Evolutionary conservation across 2,113 vertebrate genomes (phyloP), one percentile per base, ranked within the genome.

Genomic region (Ellobius talpinus): DNA sequence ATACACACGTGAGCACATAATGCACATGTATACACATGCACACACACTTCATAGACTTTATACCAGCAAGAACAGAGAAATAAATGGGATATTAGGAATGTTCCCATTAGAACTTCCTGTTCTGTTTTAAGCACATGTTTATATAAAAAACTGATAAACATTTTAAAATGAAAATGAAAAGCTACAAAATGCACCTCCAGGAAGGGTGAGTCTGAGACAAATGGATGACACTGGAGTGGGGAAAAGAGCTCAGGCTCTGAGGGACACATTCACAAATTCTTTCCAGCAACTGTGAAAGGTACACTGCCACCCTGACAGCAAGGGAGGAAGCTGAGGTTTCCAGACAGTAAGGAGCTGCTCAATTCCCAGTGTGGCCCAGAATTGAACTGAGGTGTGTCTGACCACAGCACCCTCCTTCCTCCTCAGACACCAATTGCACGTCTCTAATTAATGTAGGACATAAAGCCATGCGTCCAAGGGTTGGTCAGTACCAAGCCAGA

Each of bases 101-200:
- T 65, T 85, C 50, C 45, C 31, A 87, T 55, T n/a, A 26, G 16
- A 87, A 92, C 26, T 76, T 96, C 61, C 86, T 93, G 39, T 50
- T 77, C 31, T 93, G 26, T 45, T 58, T 90, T 61, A 95, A 39
- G 45, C 36, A 79, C n/a, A 23, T 10, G 58, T 81, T 95, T 68
- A 86, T 39, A 73, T 88, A 63, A 79, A 92, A 79, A 94, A 70
- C 3, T 61, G 61, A 90, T 63, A 23, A 76, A 88, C 77, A n/a
- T 36, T 68, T 24, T 23, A 24, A 31, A 9, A 33, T 66, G 42
- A 55, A 91, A 85, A 72, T 47, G 36, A 90, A 96, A 88, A 92
- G 76, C 65, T 95, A 39, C 4, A 73, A 55, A 52, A 92, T 45
- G 61, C 58, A 58, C 58, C 74, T 33, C 74, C 17, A 10, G 11